These are phyloP conservation scores for Gymnocheta viridis DNA, from an alignment of 2,888 invertebrate genomes.

Conservation along the genomic window DNA sequence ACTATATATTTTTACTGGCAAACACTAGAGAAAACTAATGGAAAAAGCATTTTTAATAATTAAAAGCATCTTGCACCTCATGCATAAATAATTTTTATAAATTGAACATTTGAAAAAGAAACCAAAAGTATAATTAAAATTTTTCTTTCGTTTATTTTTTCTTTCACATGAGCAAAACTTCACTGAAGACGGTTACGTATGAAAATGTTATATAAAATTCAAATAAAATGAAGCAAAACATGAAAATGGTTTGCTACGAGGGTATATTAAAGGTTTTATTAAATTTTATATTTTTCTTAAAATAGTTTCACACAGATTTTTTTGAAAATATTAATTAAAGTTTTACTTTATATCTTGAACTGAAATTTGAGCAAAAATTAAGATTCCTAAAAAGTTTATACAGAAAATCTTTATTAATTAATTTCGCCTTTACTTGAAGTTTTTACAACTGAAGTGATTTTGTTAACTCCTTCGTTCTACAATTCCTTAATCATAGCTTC, in stretches of 20 bases:
- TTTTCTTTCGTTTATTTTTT: constrained; percentile 7
- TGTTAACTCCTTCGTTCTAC: too few species aligned
- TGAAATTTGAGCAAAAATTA: neutral
- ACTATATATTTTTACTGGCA: neutral
- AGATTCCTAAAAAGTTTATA: neutral
- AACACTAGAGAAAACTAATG: constrained; percentile 14
- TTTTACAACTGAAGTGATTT: too few species aligned
- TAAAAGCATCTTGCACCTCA: constrained; percentile 67
- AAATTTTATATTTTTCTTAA: too few species aligned
- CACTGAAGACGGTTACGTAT: neutral
- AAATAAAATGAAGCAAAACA: neutral
- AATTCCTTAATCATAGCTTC: neutral
- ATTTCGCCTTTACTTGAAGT: too few species aligned
- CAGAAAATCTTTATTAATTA: neutral
- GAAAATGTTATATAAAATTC: constrained; percentile 6
- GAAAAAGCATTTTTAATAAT: constrained; percentile 65
- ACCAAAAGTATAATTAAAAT: constrained; percentile 68
- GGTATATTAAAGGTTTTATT: too few species aligned
- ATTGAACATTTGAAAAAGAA: constrained; percentile 70
- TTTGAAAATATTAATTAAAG: too few species aligned
- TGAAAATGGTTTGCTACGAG: too few species aligned
- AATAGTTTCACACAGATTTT: too few species aligned
- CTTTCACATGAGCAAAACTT: neutral
- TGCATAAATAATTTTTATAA: constrained; percentile 69
- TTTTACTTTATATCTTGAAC: too few species aligned